Evolutionary conservation across 2,888 invertebrate species (phyloP).

Genomic region (Mechanitis messenoides): DNA sequence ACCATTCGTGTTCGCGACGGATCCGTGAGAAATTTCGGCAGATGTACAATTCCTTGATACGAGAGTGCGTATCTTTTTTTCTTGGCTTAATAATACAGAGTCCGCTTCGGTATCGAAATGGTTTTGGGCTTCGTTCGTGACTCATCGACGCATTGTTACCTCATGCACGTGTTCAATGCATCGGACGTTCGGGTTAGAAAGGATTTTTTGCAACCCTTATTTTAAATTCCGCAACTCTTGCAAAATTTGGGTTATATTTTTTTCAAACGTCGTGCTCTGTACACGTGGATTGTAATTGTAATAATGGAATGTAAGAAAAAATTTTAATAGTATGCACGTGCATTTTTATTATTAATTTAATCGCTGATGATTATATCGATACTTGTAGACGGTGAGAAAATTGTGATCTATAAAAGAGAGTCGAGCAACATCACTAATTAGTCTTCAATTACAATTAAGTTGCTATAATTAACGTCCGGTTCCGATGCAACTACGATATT

Average conservation of each 20-base stretch:
- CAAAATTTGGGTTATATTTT: constrained; percentile 70
- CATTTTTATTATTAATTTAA: constrained; percentile 3
- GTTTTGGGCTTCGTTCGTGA: constrained; percentile 59
- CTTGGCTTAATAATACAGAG: constrained; percentile 64
- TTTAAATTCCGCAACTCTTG: constrained; percentile 75
- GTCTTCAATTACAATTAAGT: constrained; percentile 57
- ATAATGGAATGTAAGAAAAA: constrained; percentile 23
- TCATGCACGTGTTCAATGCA: constrained; percentile 66
- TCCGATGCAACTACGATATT: constrained; percentile 37
- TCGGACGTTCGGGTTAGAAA: constrained; percentile 71
- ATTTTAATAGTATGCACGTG: constrained; percentile 18
- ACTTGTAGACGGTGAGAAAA: constrained; percentile 2
- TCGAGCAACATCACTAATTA: constrained; percentile 37
- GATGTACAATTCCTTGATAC: constrained; percentile 76
- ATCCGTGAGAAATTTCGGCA: constrained; percentile 77
- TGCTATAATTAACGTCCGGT: constrained; percentile 41
- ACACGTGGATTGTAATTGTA: constrained; percentile 47
- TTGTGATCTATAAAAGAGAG: constrained; percentile 49
- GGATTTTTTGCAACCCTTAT: constrained; percentile 73
- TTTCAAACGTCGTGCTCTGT: constrained; percentile 37
- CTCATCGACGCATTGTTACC: constrained; percentile 66
- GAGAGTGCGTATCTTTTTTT: constrained; percentile 70
- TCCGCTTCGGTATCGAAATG: constrained; percentile 55
- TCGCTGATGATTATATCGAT: constrained; percentile 20
- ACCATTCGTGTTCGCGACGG: constrained; percentile 56